A percentile compares a stretch with the other conserved stretches of the same genome.
These are phyloP conservation scores for Cydia strobilella DNA, from an alignment of 1,140 invertebrate species.

Conservation along the genomic window DNA sequence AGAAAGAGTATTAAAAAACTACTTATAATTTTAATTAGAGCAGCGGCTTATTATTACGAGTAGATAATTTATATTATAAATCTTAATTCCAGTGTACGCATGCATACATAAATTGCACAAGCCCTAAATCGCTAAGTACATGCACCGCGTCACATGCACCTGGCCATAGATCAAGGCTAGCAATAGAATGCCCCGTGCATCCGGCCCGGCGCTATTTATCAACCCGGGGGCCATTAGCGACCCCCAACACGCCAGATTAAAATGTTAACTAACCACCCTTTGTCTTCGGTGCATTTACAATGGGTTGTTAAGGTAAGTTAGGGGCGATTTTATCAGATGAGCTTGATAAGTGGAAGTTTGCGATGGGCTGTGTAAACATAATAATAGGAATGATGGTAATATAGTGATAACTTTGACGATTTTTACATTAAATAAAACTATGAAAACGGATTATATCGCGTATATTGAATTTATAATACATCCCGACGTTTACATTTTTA, in stretches of 20 bases:
- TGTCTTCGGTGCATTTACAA: conserved; percentile 53
- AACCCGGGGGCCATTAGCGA: conserved; percentile 51
- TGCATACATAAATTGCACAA: not conserved
- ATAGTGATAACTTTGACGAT: no score
- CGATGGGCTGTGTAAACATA: not conserved
- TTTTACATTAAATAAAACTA: no score
- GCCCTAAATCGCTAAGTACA: conserved; percentile 24
- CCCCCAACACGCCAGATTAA: conserved; percentile 58
- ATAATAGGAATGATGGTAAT: no score
- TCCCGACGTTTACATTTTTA: no score
- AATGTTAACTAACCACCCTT: conserved; percentile 61
- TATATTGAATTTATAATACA: no score
- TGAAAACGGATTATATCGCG: no score
- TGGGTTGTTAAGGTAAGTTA: conserved; percentile 40
- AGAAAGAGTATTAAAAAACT: no score
- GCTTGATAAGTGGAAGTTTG: not conserved
- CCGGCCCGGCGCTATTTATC: conserved; percentile 47
- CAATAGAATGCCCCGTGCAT: conserved; percentile 53
- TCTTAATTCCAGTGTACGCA: no score
- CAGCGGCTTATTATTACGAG: no score
- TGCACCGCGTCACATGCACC: conserved; percentile 40
- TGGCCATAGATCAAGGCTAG: conserved; percentile 48
- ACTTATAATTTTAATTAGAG: no score
- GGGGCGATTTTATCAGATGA: conserved; percentile 18
- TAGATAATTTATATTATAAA: no score